These are phyloP conservation scores for Chorisops tibialis DNA, from an alignment of 2,888 invertebrate species.

Conservation along the genomic window DNA sequence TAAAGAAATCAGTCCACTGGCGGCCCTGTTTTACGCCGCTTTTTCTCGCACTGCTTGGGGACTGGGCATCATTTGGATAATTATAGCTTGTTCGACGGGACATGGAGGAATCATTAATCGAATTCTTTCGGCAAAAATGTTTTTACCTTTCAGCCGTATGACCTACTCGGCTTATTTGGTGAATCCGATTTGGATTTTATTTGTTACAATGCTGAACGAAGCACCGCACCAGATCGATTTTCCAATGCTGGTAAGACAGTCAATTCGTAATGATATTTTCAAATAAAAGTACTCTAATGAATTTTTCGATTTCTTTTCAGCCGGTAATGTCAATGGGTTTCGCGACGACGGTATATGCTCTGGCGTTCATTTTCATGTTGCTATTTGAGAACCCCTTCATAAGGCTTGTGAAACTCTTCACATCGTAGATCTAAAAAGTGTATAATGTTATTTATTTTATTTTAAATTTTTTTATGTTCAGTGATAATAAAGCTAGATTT, in stretches of 20 bases:
- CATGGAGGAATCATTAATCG: conserved; percentile 52
- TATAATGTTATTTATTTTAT: not conserved
- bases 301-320: conserved; percentile 16
- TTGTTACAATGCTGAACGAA: conserved; percentile 40
- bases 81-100: conserved; percentile 53
- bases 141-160: conserved; percentile 49
- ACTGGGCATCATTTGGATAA: conserved; percentile 53
- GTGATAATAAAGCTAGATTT: not conserved
- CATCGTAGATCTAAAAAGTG: conserved; percentile 13
- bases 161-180: conserved; percentile 55
- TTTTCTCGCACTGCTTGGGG: conserved; percentile 54
- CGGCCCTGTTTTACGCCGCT: conserved; percentile 51
- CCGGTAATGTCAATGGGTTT: conserved; percentile 26
- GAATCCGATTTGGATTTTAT: conserved; percentile 53
- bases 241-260: conserved; percentile 28
- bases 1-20: conserved; percentile 45
- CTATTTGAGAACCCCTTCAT: conserved; percentile 34
- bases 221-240: conserved; percentile 33
- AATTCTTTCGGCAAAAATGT: conserved; percentile 42
- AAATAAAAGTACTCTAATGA: not conserved
- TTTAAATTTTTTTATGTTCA: not conserved
- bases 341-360: conserved; percentile 17
- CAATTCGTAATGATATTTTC: not conserved
- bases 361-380: conserved; percentile 30
- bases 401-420: conserved; percentile 28